Evolutionary conservation across 37 sponge, comb jelly and placozoan genomes (phyloP).

Genomic region (Tethya wilhelma): DNA sequence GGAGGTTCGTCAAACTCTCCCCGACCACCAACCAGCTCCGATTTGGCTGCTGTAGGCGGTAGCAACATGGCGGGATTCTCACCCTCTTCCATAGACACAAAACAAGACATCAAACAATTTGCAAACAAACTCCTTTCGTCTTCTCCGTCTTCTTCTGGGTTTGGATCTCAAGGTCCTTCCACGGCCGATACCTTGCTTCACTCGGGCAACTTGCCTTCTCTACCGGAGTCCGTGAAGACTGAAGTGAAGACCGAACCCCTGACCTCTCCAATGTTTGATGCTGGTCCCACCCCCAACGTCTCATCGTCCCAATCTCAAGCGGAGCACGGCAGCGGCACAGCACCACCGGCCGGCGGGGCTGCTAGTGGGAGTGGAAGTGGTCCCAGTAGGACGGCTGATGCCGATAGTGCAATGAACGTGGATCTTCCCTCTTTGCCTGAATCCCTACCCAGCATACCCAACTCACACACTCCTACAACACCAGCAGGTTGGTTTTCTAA

Average conservation of each 20-base stretch:
- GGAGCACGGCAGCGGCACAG: too few species aligned
- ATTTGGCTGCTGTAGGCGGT: background rate
- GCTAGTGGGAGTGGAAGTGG: too few species aligned
- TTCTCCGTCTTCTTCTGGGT: slow-evolving; percentile 17
- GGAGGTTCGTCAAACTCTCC: background rate
- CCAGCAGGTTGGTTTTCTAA: too few species aligned
- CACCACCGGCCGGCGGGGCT: too few species aligned
- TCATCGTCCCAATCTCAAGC: background rate
- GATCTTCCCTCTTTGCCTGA: slow-evolving; percentile 2
- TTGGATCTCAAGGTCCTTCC: background rate
- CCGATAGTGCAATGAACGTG: background rate
- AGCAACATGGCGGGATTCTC: background rate
- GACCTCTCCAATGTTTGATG: background rate
- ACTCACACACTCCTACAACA: background rate
- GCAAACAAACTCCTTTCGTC: background rate
- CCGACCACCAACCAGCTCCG: background rate
- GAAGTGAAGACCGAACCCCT: slow-evolving; percentile 4
- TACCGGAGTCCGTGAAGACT: slow-evolving; percentile 16
- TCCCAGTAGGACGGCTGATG: background rate
- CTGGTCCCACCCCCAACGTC: background rate
- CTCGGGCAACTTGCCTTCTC: slow-evolving; percentile 1
- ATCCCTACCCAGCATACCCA: background rate
- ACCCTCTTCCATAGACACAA: background rate
- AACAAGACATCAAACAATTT: background rate
- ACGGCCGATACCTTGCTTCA: background rate